Evolutionary conservation across 2,113 vertebrate species (phyloP), one percentile per base, ranked within the genome.

Genomic region (Istiophorus platypterus): DNA sequence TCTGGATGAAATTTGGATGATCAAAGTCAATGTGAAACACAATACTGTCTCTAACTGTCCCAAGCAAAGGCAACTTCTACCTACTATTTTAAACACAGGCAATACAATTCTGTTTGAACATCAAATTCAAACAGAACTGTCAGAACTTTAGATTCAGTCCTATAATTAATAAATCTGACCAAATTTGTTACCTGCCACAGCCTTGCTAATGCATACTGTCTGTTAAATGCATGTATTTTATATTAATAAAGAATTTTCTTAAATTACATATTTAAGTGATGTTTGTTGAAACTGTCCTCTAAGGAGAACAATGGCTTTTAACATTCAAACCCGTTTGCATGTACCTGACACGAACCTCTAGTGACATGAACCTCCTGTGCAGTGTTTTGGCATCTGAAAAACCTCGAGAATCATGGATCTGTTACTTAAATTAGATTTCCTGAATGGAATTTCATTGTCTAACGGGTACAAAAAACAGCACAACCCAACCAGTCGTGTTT

Each of bases 21-120:
- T 80, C 56, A 81, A 49, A 78, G 78, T 70, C 57, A 69, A 58
- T 68, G 17, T 76, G 49, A 77, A 64, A 65, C 76, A 67, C 34
- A 52, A 9, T 24, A 24, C 22, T 49, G 69, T 84, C 72, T 9
- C 63, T 1, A 56, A 54, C 11, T 73, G 63, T 22, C n/a, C 68
- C 5, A 45, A 61, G 45, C 3, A 45, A 27, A 7, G 22, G 15
- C 39, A 77, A 20, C 18, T 27, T 29, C 41, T 34, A 49, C 27
- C 39, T 22, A 39, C 59, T 49, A 37, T 57, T 64, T 42, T 5
- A 22, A 22, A 57, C 34, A 41, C 26, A 41, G n/a, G 29, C 13
- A 54, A 22, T 41, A 1, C 22, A 45, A 9, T 58, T 39, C 8
- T 51, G 20, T 51, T 51, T 51, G 20, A 39, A 39, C 20, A 22